A percentile compares a stretch with the other conserved stretches of the same genome.
Conservation (phyloP, 2,113 vertebrate species). For the Cinclus cinclus region DNA sequence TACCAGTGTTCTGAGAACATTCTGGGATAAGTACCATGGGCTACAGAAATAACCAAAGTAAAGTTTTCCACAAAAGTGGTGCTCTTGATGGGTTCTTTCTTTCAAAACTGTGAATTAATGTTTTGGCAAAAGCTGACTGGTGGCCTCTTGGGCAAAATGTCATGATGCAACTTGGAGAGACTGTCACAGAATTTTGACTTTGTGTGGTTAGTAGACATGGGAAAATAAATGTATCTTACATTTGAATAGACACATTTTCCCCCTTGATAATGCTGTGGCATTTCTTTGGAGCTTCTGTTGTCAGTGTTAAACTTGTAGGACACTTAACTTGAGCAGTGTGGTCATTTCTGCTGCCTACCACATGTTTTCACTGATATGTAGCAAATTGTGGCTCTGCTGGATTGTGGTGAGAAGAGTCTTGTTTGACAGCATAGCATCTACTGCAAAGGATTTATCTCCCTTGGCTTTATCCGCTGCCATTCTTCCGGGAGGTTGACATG, state of each 20-base stretch:
- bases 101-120: background rate
- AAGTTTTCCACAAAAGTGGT: background rate
- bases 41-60: background rate
- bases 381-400: background rate
- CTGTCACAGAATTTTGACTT: background rate
- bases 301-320: background rate
- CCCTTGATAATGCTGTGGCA: conserved; percentile 1
- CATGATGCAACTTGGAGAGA: background rate
- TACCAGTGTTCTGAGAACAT: background rate
- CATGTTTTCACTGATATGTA: conserved; percentile 27
- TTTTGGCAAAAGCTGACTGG: background rate
- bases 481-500: background rate
- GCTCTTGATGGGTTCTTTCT: background rate
- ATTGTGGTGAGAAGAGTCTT: background rate
- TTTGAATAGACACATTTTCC: background rate
- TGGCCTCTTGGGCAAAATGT: background rate
- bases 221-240: background rate
- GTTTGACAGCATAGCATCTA: background rate
- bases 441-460: background rate
- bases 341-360: background rate
- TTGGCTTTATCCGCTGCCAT: background rate
- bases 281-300: background rate
- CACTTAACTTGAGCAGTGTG: background rate
- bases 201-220: background rate
- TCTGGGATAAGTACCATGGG: accelerated